A percentile compares a stretch with the other conserved stretches of the same genome.
Conservation (phyloP, 2,113 vertebrate species). For the Himantopus leucocephalus region DNA sequence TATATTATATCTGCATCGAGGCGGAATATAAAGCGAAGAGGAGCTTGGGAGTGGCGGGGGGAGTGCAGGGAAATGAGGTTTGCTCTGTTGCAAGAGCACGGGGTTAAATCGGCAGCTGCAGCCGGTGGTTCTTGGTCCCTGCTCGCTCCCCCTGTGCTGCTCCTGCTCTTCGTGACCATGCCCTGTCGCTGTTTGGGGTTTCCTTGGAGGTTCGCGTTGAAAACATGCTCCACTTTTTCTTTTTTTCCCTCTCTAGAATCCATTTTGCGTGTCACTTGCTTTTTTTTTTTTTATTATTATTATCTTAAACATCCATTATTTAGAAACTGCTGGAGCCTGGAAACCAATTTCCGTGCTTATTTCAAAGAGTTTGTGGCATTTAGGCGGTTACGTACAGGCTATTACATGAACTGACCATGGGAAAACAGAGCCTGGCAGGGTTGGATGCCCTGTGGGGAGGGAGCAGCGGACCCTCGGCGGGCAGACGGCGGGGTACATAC, state of each 20-base stretch:
- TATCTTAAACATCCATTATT: constrained; percentile 76
- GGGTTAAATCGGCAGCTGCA: neutral
- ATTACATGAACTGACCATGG: constrained; percentile 1
- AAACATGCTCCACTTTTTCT: neutral
- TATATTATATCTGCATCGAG: constrained; percentile 7
- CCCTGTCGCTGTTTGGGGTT: neutral
- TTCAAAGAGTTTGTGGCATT: constrained; percentile 60
- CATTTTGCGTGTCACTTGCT: constrained; percentile 19
- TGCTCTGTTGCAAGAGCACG: neutral
- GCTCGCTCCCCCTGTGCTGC: neutral
- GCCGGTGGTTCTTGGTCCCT: neutral
- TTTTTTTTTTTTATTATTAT: neutral
- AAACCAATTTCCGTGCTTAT: constrained; percentile 78
- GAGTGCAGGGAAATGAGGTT: constrained; percentile 7
- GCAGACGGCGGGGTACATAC: fast-evolving
- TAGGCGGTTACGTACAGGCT: constrained; percentile 38
- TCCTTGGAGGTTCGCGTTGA: neutral
- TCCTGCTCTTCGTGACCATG: neutral
- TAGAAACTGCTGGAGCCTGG: constrained; percentile 76
- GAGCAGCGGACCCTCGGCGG: fast-evolving
- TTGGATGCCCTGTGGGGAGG: neutral
- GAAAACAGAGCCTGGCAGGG: neutral
- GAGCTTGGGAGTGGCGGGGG: neutral
- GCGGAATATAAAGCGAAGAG: constrained; percentile 14
- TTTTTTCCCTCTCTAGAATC: neutral